Base-by-base conservation (phyloP, 2,797 vertebrate species). In the Sternotherus odoratus region DNA sequence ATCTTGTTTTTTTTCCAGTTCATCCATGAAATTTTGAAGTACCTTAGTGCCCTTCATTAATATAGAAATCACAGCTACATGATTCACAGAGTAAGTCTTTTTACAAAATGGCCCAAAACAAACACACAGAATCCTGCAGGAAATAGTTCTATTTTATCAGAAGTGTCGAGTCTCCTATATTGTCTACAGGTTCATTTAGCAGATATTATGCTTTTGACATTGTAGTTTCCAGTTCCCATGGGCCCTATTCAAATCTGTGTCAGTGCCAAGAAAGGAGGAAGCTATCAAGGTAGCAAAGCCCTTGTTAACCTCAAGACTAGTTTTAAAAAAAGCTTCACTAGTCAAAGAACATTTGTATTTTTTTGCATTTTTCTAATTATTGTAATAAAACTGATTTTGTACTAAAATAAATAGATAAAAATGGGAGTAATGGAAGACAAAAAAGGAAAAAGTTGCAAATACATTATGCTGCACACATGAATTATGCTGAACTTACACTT, bases 11-110 rank as follows among this genome's bases (percentile, higher is more conserved):
- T 87, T 95, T 92, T 95, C 90, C 77, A 84, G 77, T 86, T 72
- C 39, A 84, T 53, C 36, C 43, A 84, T 63, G 69, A 63, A 88
- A 92, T 94, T 93, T 95, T 85, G 83, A 93, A 87, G 88, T 50
- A 93, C 89, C 92, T 92, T 91, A 90, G 80, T 91, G 81, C 21
- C 83, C 72, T 90, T 92, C 92, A 81, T 92, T 92, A 91, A 79
- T 87, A 86, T 81, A 92, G 78, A 95, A 95, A 90, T 92, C 77
- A 94, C 24, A 91, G 33, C 39, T 88, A 90, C 83, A 91, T 93
- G 81, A 92, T 91, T 91, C 49, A 86, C 28, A 87, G 80, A 63
- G 79, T 51, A 88, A 92, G 63, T 13, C 88, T 96, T 86, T 50
- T 90, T 82, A 92, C 53, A 26, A 15, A 90, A 88, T 90, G 93